Evolutionary conservation across 1,140 invertebrate genomes (phyloP).

Genomic region (Hypsibius dujardini): DNA sequence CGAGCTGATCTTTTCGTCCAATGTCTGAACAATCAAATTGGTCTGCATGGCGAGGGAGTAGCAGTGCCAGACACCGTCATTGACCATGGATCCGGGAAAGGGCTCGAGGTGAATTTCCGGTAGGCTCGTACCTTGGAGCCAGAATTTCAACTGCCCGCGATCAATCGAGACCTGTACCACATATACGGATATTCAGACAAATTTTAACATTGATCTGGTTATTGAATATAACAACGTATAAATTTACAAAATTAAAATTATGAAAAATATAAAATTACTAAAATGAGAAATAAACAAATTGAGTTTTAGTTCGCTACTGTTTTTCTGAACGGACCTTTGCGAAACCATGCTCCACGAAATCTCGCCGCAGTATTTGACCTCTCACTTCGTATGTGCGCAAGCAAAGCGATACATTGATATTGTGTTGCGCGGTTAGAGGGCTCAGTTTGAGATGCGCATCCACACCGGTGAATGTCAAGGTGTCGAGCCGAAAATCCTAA

Average conservation of each 20-base stretch:
- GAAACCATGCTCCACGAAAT: neutral
- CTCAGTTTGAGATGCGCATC: neutral
- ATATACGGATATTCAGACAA: too few species aligned
- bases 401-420: neutral
- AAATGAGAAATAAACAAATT: too few species aligned
- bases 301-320: too few species aligned
- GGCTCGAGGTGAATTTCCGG: neutral
- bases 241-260: too few species aligned
- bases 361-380: neutral
- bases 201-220: too few species aligned
- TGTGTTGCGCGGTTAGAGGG: neutral
- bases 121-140: neutral
- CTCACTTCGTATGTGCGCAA: neutral
- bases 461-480: neutral
- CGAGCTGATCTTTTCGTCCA: neutral
- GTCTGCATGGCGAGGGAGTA: neutral
- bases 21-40: neutral
- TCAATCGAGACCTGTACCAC: neutral
- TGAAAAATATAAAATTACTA: too few species aligned
- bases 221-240: too few species aligned
- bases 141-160: neutral
- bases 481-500: neutral
- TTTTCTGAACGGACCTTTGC: neutral
- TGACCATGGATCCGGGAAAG: neutral
- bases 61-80: constrained; percentile 7